Conservation (phyloP, 2,888 invertebrate genomes). For the Luffia ferchaultella region DNA sequence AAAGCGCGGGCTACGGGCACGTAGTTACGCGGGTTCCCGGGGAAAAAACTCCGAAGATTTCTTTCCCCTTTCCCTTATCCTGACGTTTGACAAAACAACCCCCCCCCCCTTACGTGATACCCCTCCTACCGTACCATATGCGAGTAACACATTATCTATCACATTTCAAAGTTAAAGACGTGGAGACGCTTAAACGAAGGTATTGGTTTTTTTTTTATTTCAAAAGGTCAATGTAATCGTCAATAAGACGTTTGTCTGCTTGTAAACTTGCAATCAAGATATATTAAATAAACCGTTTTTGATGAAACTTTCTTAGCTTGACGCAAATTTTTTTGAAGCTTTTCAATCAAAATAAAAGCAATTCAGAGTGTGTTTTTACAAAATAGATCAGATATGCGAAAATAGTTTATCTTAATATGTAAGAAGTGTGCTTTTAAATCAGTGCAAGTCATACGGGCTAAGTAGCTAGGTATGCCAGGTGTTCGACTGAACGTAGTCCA, state of each 20-base stretch:
- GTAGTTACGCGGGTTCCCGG: constrained; percentile 1
- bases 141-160: constrained; percentile 61
- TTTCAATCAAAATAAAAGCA: too few relatives aligned
- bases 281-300: too few relatives aligned
- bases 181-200: too few relatives aligned
- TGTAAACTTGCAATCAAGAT: too few relatives aligned
- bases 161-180: constrained; percentile 12
- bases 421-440: neutral
- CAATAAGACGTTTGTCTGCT: too few relatives aligned
- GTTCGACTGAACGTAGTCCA: too few relatives aligned
- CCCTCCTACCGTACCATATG: constrained; percentile 29
- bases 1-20: neutral
- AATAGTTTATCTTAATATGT: too few relatives aligned
- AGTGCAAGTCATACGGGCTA: neutral
- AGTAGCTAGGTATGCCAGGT: neutral
- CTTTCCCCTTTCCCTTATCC: constrained; percentile 27
- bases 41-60: constrained; percentile 11
- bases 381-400: too few relatives aligned
- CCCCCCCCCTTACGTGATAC: constrained; percentile 20
- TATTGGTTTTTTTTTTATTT: neutral
- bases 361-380: too few relatives aligned
- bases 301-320: too few relatives aligned
- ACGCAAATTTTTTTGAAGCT: too few relatives aligned
- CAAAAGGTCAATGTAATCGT: too few relatives aligned
- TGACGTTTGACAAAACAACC: constrained; percentile 58